Conservation (phyloP, 1,140 invertebrate genomes). For the Eubasilissa regina region DNA sequence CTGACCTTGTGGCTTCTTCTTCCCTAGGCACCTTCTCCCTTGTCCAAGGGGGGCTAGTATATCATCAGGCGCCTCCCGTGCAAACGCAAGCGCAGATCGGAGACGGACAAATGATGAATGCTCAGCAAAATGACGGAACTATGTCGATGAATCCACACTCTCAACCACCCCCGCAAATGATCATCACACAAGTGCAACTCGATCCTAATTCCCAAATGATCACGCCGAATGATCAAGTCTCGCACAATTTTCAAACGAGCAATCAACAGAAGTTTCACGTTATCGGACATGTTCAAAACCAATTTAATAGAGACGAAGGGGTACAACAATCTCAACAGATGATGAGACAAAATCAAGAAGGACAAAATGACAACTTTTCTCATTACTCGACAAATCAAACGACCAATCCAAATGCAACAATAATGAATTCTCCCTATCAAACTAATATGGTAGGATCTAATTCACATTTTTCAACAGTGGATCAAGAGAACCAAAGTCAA, state of each 20-base stretch:
- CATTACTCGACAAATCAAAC: conserved; percentile 44
- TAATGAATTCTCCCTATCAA: conserved; percentile 31
- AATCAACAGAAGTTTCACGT: conserved; percentile 53
- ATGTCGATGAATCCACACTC: conserved; percentile 55
- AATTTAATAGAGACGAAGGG: conserved; percentile 44
- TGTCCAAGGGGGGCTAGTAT: conserved; percentile 54
- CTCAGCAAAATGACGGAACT: conserved; percentile 38
- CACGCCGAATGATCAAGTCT: conserved; percentile 46
- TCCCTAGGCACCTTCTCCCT: conserved; percentile 54
- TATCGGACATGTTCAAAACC: conserved; percentile 52
- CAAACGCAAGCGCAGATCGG: conserved; percentile 59
- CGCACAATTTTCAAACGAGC: conserved; percentile 51
- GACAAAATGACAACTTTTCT: conserved; percentile 48
- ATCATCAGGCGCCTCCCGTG: conserved; percentile 56
- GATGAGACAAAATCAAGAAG: conserved; percentile 50
- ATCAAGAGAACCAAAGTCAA: neutral
- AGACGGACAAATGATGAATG: conserved; percentile 17
- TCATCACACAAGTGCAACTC: conserved; percentile 56
- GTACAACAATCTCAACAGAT: conserved; percentile 44
- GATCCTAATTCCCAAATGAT: conserved; percentile 50
- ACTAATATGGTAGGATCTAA: conserved; percentile 8
- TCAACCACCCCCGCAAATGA: conserved; percentile 58
- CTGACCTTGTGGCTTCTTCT: conserved; percentile 43
- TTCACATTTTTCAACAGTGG: neutral
- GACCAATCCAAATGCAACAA: conserved; percentile 38